phyloP scores from a whole-genome alignment of 2,888 invertebrate species.

The Callinectes sapidus region DNA sequence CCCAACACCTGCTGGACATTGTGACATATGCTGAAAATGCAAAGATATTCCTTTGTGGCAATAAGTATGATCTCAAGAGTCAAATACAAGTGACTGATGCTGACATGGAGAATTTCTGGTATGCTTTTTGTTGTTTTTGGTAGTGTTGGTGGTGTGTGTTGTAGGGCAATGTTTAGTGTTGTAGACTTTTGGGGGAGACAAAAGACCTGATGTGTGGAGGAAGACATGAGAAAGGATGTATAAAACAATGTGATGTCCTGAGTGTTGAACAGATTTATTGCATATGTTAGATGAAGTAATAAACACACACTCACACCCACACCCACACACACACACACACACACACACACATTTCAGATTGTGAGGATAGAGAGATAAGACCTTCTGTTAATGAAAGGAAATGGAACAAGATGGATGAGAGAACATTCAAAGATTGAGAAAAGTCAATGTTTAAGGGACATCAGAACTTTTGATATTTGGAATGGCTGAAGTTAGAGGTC shows the following conservation, averaged over 20 bases:
- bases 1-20: slow-evolving; percentile 94
- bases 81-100: slow-evolving; percentile 85
- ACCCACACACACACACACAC: not conserved
- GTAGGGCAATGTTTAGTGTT: not conserved
- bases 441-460: no score
- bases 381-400: no score
- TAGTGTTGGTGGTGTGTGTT: not conserved
- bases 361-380: no score
- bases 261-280: no score
- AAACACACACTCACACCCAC: not conserved
- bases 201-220: no score
- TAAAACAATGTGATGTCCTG: no score
- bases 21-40: slow-evolving; percentile 96
- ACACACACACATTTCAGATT: no score
- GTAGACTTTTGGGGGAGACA: not conserved
- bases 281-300: not conserved
- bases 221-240: no score
- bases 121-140: slow-evolving; percentile 73
- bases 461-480: no score
- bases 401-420: no score
- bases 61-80: slow-evolving; percentile 89
- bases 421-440: no score
- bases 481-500: no score
- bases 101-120: slow-evolving; percentile 93
- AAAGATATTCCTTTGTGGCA: slow-evolving; percentile 95